These are phyloP conservation scores for Dilophus febrilis DNA, from an alignment of 2,888 invertebrate genomes.

Conservation along the genomic window DNA sequence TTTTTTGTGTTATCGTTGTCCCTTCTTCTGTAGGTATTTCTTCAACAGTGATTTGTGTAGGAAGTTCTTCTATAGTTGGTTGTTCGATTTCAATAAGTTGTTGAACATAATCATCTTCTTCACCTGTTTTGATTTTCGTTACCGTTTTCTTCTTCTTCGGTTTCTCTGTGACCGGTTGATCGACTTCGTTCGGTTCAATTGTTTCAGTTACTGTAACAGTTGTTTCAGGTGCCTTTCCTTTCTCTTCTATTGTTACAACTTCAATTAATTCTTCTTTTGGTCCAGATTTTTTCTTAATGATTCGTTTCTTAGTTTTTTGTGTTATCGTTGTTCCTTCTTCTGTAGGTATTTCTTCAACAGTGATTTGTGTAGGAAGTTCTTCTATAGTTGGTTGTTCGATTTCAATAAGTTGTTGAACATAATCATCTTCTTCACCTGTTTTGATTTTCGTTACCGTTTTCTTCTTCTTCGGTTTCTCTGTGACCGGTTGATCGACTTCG, in stretches of 20 bases:
- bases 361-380: no score
- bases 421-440: constrained; percentile 24
- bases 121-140: constrained; percentile 18
- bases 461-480: constrained; percentile 18
- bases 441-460: constrained; percentile 16
- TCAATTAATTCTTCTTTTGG: constrained; percentile 12
- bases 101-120: constrained; percentile 25
- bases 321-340: no score
- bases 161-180: no score
- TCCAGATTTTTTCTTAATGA: constrained; percentile 16
- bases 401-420: constrained; percentile 24
- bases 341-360: no score
- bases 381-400: constrained; percentile 29
- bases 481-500: constrained; percentile 9
- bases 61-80: constrained; percentile 28
- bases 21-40: constrained; percentile 31
- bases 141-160: constrained; percentile 19
- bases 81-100: constrained; percentile 26
- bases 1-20: constrained; percentile 18
- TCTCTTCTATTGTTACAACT: constrained; percentile 5
- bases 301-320: no score
- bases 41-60: no score
- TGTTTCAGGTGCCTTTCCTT: constrained; percentile 8
- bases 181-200: constrained; percentile 9
- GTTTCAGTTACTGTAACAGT: constrained; percentile 3